Conservation (phyloP, 2,888 invertebrate species). For the Latrodectus hesperus region DNA sequence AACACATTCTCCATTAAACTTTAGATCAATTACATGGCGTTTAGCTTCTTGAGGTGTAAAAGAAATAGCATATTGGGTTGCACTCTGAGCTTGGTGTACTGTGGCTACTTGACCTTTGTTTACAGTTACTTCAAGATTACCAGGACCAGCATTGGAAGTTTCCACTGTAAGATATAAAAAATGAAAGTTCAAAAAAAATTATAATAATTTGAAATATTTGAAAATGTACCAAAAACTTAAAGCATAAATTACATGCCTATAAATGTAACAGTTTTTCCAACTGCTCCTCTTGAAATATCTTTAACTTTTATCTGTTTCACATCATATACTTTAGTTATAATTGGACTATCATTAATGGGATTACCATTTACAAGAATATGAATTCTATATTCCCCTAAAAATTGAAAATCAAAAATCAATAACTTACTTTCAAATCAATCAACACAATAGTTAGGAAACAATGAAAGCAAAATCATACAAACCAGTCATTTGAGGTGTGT, state of each 20-base stretch:
- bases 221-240: background rate
- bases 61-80: slow-evolving; percentile 96
- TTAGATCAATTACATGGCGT: slow-evolving; percentile 92
- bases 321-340: slow-evolving; percentile 95
- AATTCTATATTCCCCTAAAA: slow-evolving; percentile 88
- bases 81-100: slow-evolving; percentile 96
- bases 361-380: slow-evolving; percentile 85
- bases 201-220: background rate
- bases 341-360: slow-evolving; percentile 93
- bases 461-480: slow-evolving; percentile 24
- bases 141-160: slow-evolving; percentile 98
- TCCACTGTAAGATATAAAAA: slow-evolving; percentile 82
- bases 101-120: slow-evolving; percentile 98
- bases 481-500: slow-evolving; percentile 88
- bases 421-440: background rate
- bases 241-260: slow-evolving; percentile 79
- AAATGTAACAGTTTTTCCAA: slow-evolving; percentile 91
- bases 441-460: background rate
- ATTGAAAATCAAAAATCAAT: background rate
- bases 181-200: background rate
- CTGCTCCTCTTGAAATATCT: slow-evolving; percentile 88
- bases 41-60: slow-evolving; percentile 95
- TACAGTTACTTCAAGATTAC: slow-evolving; percentile 98
- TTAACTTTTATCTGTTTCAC: slow-evolving; percentile 95
- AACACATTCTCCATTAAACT: slow-evolving; percentile 96